Evolutionary conservation across 2,888 invertebrate species (phyloP), one percentile per base, ranked within the genome.

Genomic region (Geophilus truncorum): DNA sequence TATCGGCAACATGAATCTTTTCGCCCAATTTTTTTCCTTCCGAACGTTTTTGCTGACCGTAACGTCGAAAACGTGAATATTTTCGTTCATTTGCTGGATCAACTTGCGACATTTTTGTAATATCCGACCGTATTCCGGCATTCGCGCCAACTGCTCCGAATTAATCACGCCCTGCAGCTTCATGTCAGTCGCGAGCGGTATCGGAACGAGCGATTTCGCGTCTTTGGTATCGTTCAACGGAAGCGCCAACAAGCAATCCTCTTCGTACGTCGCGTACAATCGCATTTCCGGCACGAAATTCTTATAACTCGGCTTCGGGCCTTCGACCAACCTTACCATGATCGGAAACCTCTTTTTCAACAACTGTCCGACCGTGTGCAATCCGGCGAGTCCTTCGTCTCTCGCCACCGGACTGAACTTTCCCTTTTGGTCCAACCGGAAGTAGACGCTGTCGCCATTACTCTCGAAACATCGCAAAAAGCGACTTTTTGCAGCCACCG

Each of bases 371-470:
- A 96, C 94, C 83, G 94, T 94, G 87, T 97, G 97, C 21, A 97
- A 97, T 25, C 97, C 97, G 86, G 95, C 94, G 83, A 97, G 96
- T 88, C 95, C 96, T 85, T 95, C 95, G 87, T 95, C 94, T 85
- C 94, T 92, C 82, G 97, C 97, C 81, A 97, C 90, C 77, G 95
- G 94, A 84, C 96, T 96, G 88, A 97, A 96, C 85, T 94, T 92
- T 45, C 95, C 96, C 86, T 94, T 91, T 87, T 95, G 94, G 85
- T 96, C 96, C 86, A 94, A 90, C 82, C 93, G 92, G 83, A 97
- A 88, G 85, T 94, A 90, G 34, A 97, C 90, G 84, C 91, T 92
- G 86, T 95, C 94, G 57, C 95, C 96, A 86, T 92, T 92, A 21
- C 91, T 90, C 86, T 96, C 96, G 81, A 92, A 90, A 88, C 97